These are phyloP conservation scores for Heliothis virescens DNA, from an alignment of 1,140 invertebrate genomes.

Conservation along the genomic window DNA sequence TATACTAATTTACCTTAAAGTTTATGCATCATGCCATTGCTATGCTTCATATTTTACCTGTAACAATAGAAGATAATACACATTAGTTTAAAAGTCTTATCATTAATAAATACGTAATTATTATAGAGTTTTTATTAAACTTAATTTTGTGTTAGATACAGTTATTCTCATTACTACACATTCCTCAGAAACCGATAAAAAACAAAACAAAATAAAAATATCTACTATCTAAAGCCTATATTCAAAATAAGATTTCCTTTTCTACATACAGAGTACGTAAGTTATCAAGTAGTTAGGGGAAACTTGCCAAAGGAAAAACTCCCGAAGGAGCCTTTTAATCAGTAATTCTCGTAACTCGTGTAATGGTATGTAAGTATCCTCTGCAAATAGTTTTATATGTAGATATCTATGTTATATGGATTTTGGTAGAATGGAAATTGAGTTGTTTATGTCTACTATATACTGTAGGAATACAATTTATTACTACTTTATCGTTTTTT, in stretches of 20 bases:
- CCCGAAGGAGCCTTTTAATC: constrained; percentile 24
- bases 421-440: not conserved
- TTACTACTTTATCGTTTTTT: too few species aligned
- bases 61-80: not conserved
- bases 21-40: not conserved
- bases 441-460: not conserved
- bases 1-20: not conserved
- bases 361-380: constrained; percentile 32
- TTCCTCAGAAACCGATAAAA: not conserved
- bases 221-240: not conserved
- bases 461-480: too few species aligned
- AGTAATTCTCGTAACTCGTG: constrained; percentile 23
- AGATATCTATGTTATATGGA: not conserved
- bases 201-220: not conserved
- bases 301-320: constrained; percentile 44
- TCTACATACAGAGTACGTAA: constrained; percentile 9
- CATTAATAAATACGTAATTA: not conserved
- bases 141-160: too few species aligned
- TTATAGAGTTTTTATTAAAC: not conserved
- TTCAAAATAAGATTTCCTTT: constrained; percentile 9
- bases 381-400: not conserved
- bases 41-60: constrained; percentile 11
- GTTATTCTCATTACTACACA: not conserved
- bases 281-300: constrained; percentile 36
- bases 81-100: not conserved